Base-by-base conservation (phyloP, 1,140 invertebrate species). In the Ridgeia piscesae region DNA sequence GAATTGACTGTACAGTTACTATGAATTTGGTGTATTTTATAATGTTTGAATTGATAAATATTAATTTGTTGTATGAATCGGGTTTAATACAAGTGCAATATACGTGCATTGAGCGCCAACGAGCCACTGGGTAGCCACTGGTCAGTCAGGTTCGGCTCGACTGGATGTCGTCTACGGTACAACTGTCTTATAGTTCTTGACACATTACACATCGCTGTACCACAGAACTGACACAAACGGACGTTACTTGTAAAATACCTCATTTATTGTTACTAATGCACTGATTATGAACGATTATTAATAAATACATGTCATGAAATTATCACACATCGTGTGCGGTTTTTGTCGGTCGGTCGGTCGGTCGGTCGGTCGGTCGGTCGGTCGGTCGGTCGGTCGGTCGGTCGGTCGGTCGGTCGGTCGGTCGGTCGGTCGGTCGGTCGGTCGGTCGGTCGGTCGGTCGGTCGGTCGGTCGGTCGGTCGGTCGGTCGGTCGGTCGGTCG, bases 261-360 rank as follows among this genome's bases (percentile, higher is more conserved):
- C 58, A 77, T 77, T 77, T 77, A 77, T 77, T 77, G 58, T 77
- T 77, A 77, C 27, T 77, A 77, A 77, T 77, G 58, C 58, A 77
- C 58, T 77, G 58, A 77, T 77, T 77, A 77, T 6, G 58, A 77
- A 21, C 58, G 58, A 77, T 77, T 77, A 77, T 77, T 77, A 77
- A 77, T 77, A 77, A 77, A 77, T 77, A 77, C 27, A 77, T 77
- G 58, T 77, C 58, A 77, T 77, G 27, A 8, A 77, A 77, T 77
- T 77, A 77, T 17, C 27, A 4, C 27, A 21, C 0, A 27, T 77
- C 58, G 17, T 77, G 2, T 77, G 58, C 27, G n/a, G n/a, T 21
- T 77, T 77, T 17, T 17, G 11, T 31, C 17, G 58, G 4, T 77
- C 8, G 58, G 58, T 77, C 2, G 58, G 11, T 17, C 6, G 58